Conservation (phyloP, 2,888 invertebrate species). For the Orthosia gracilis region DNA sequence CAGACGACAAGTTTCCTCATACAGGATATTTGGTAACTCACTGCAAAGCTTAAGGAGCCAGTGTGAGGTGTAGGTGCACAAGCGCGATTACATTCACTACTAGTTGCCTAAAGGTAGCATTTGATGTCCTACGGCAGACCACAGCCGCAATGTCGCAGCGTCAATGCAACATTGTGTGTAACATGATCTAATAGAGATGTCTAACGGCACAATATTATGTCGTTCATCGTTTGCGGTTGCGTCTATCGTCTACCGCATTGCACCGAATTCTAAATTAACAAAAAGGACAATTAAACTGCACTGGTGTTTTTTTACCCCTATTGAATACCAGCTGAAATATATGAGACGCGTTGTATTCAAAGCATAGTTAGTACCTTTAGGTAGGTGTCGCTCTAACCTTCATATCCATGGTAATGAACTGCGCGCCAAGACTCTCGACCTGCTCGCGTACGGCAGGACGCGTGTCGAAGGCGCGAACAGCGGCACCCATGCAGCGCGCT, state of each 20-base stretch:
- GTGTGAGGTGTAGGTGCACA: not conserved
- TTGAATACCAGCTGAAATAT: no score
- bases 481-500: slow-evolving; percentile 97
- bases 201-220: not conserved
- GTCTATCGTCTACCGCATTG: not conserved
- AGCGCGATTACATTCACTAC: not conserved
- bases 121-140: not conserved
- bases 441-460: slow-evolving; percentile 96
- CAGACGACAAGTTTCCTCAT: not conserved
- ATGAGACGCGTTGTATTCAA: not conserved
- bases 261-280: not conserved
- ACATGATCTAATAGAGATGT: not conserved
- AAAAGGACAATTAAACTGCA: not conserved
- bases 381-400: slow-evolving; percentile 86
- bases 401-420: slow-evolving; percentile 95
- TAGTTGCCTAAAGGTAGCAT: not conserved
- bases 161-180: not conserved
- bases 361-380: not conserved
- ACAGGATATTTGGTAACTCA: not conserved
- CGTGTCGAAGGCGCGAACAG: slow-evolving; percentile 97
- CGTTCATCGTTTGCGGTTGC: not conserved
- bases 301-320: not conserved
- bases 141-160: not conserved
- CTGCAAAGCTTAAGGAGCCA: not conserved
- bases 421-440: slow-evolving; percentile 96